Evolutionary conservation across 2,888 invertebrate genomes (phyloP).

Genomic region (Polydrusus pterygomalis): DNA sequence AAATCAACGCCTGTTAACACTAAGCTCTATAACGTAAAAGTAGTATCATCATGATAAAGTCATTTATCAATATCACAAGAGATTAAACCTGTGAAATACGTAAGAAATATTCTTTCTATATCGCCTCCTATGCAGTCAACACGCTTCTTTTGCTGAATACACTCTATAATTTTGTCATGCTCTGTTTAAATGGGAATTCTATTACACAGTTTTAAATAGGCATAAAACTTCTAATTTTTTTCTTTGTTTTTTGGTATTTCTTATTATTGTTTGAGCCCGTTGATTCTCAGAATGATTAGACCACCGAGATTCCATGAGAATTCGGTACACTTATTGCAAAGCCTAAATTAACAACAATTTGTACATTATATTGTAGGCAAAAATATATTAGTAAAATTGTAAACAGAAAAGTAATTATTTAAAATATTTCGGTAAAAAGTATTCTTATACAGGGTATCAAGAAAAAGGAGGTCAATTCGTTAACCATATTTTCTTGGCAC

Average conservation of each 20-base stretch:
- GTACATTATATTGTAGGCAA: no score
- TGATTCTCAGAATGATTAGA: slow-evolving; percentile 5
- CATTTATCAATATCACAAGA: slow-evolving; percentile 46
- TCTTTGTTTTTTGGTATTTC: background rate
- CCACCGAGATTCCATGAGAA: background rate
- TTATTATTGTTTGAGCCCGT: slow-evolving; percentile 6
- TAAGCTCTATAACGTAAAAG: slow-evolving; percentile 20
- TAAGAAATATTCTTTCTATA: background rate
- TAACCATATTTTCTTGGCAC: no score
- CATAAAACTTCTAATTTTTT: slow-evolving; percentile 9
- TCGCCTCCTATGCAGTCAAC: background rate
- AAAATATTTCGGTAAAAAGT: no score
- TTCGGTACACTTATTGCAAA: background rate
- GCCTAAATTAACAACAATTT: background rate
- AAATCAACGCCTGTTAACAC: background rate
- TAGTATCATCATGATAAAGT: slow-evolving; percentile 31
- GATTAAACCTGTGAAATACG: slow-evolving; percentile 24
- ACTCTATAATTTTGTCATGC: slow-evolving; percentile 6
- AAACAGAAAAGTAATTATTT: no score
- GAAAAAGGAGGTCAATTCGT: no score
- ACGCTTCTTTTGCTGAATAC: background rate
- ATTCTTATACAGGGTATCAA: no score
- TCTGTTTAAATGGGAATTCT: slow-evolving; percentile 7
- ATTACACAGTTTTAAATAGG: slow-evolving; percentile 13
- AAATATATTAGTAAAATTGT: no score